Evolutionary conservation across 2,797 vertebrate genomes (phyloP), one percentile per base, ranked within the genome.

Genomic region (Lateolabrax maculatus): DNA sequence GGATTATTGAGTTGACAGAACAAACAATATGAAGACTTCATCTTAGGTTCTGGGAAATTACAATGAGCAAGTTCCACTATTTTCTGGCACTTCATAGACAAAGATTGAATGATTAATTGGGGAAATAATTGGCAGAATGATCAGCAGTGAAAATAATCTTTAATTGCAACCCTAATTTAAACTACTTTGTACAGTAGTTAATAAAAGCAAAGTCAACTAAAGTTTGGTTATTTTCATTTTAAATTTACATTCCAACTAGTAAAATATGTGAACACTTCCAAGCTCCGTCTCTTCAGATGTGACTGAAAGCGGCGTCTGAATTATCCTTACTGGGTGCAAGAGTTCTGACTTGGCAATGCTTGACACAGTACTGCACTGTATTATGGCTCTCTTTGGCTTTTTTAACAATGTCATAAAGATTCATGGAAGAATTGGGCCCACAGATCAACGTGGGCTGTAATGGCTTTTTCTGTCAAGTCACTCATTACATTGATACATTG

Each of bases 341-440:
- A 63, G 86, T 86, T 89, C 57, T 80, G 66, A 71, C 61, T 53
- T 56, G 49, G 29, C 18, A 9, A n/a, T 39, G 66, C 44, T 55
- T 52, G 27, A 70, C 36, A 31, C 65, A 16, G 29, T n/a, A 63
- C 52, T 64, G 60, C 18, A 61, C 27, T 58, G 15, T 74, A 19
- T 78, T 68, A 64, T 53, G 66, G 57, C 80, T 73, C 39, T 71
- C 46, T 77, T 52, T 36, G 53, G 68, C 41, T 80, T 74, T 87
- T 86, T 80, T 44, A 77, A 90, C 71, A 76, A 86, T 81, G 69
- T 66, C 71, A 87, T 87, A 81, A 89, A 89, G 89, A 91, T 87
- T 82, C 58, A 89, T 75, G 25, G 48, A 13, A n/a, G 75, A 77
- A 46, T 72, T 43, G 57, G 41, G 65, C 65, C 56, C 78, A 79